phyloP scores from a whole-genome alignment of 1,140 invertebrate genomes.

The Chelonus insularis region DNA sequence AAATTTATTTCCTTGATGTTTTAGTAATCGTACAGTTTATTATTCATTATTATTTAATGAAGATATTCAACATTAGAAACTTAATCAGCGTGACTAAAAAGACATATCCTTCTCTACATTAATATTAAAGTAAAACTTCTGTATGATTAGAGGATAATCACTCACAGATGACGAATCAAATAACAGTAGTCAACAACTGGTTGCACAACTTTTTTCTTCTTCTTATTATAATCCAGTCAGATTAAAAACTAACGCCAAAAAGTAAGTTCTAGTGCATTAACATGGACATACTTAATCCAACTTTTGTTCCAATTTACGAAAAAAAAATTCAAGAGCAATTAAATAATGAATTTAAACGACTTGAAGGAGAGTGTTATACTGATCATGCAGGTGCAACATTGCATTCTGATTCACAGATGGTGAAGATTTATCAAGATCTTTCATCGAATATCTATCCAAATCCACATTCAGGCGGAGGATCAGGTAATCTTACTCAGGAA shows the following conservation, averaged over 20 bases:
- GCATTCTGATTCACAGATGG: slow-evolving; percentile 77
- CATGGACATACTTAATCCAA: slow-evolving; percentile 20
- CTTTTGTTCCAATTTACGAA: slow-evolving; percentile 39
- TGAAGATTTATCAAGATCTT: slow-evolving; percentile 69
- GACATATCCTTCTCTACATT: too few species aligned
- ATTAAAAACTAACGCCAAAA: too few species aligned
- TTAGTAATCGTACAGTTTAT: too few species aligned
- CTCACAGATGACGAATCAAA: neutral
- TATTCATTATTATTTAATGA: too few species aligned
- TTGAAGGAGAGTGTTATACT: slow-evolving; percentile 66
- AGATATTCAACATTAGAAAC: too few species aligned
- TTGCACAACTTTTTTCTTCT: neutral
- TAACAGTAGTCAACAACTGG: neutral
- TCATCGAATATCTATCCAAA: slow-evolving; percentile 78
- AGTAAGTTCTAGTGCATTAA: neutral
- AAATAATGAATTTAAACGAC: slow-evolving; percentile 41
- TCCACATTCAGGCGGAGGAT: slow-evolving; percentile 76
- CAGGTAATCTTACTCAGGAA: slow-evolving; percentile 76
- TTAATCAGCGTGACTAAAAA: too few species aligned
- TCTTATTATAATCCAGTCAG: too few species aligned
- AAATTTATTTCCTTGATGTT: too few species aligned
- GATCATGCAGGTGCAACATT: slow-evolving; percentile 89
- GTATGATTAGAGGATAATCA: neutral
- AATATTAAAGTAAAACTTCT: too few species aligned
- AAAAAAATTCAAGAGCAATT: slow-evolving; percentile 32